Evolutionary conservation across 2,888 invertebrate genomes (phyloP).

Genomic region (Eilema griseolum): DNA sequence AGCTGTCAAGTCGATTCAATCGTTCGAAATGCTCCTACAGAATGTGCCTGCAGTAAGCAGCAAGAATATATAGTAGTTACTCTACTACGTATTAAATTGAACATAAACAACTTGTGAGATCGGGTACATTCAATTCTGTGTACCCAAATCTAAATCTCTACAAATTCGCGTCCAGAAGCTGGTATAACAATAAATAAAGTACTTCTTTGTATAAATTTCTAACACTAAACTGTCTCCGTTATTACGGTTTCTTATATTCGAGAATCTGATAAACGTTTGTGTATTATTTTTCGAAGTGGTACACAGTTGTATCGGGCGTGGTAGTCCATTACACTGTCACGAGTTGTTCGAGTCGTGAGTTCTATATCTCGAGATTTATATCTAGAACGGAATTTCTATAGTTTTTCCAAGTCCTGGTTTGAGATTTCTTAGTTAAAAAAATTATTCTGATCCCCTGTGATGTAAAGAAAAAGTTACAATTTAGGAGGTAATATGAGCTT

Average conservation of each 20-base stretch:
- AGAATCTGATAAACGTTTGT: conserved; percentile 5
- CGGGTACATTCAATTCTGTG: too few species aligned
- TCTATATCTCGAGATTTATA: conserved; percentile 28
- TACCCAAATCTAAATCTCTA: too few species aligned
- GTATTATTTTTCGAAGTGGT: conserved; percentile 8
- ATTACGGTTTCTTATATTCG: neutral
- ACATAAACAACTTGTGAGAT: too few species aligned
- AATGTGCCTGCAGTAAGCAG: too few species aligned
- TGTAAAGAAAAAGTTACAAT: too few species aligned
- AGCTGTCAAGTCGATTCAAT: too few species aligned
- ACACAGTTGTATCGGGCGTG: neutral
- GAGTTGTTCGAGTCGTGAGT: conserved; percentile 29
- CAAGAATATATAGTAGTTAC: too few species aligned
- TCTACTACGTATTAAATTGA: too few species aligned
- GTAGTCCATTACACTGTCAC: conserved; percentile 31
- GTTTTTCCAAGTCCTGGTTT: conserved; percentile 27
- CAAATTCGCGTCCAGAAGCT: neutral
- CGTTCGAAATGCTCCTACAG: too few species aligned
- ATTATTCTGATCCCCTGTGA: neutral
- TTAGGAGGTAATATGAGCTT: too few species aligned
- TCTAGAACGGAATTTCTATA: conserved; percentile 26
- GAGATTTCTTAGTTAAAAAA: neutral
- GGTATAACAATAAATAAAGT: neutral
- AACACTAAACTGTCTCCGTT: neutral
- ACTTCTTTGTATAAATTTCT: neutral